phyloP scores from a whole-genome alignment of 1,140 invertebrate genomes.

The Penaeus japonicus region DNA sequence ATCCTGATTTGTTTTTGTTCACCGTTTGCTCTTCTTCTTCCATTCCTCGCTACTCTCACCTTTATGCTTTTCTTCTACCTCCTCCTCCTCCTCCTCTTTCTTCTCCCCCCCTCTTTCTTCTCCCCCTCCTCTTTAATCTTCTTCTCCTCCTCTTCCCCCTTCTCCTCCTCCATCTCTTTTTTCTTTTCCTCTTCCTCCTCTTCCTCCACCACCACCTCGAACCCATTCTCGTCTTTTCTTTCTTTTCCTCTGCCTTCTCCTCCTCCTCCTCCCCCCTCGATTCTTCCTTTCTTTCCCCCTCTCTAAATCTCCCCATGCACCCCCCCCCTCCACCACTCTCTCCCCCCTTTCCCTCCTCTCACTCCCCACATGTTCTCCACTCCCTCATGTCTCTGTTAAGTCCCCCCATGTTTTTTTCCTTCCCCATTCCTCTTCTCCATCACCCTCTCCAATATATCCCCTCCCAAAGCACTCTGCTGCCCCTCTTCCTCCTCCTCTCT shows the following conservation, averaged over 20 bases:
- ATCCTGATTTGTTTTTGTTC: neutral
- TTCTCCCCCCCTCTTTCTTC: neutral
- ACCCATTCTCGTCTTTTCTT: too few relatives aligned
- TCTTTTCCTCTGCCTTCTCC: too few relatives aligned
- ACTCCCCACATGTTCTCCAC: too few relatives aligned
- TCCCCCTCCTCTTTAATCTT: too few relatives aligned
- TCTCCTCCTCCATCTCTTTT: neutral
- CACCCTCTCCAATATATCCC: neutral
- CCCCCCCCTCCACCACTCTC: neutral
- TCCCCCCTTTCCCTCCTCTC: neutral
- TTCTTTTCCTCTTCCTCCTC: neutral
- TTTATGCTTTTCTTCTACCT: neutral
- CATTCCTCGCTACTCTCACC: neutral
- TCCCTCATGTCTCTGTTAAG: neutral
- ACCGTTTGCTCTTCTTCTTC: neutral
- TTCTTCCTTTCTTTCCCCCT: neutral
- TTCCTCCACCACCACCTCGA: neutral
- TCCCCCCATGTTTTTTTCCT: neutral
- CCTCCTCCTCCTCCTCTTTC: neutral
- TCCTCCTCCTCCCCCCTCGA: neutral
- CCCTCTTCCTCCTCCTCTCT: neutral
- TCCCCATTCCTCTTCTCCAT: neutral
- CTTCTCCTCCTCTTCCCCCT: neutral
- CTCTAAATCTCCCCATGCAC: too few relatives aligned
- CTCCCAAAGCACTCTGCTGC: neutral